Evolutionary conservation across 2,888 invertebrate species (phyloP).

Genomic region (Dinocampus coccinellae): DNA sequence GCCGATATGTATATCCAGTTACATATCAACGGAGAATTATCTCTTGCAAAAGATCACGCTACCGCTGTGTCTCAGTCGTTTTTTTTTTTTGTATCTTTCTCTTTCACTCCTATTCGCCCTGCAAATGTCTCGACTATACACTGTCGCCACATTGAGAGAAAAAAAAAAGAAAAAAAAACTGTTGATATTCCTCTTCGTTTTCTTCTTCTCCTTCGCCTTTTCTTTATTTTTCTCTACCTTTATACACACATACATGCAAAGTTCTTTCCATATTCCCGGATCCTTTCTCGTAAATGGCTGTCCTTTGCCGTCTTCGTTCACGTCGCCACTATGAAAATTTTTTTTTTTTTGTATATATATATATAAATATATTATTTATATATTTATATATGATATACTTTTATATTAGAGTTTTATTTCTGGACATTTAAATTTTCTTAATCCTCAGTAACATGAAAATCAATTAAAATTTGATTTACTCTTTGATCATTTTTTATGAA

Average conservation of each 20-base stretch:
- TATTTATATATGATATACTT: neutral
- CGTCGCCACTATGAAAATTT: neutral
- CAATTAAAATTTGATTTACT: too few relatives aligned
- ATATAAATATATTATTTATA: neutral
- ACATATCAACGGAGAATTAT: conserved; percentile 18
- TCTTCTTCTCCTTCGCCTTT: conserved; percentile 8
- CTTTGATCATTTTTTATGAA: too few relatives aligned
- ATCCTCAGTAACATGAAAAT: neutral
- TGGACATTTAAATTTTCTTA: neutral
- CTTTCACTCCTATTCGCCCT: neutral
- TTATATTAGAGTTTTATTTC: neutral
- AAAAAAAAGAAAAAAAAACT: neutral
- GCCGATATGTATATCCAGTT: conserved; percentile 18
- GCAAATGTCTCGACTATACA: neutral
- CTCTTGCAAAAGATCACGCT: conserved; percentile 31
- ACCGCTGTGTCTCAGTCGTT: conserved; percentile 41
- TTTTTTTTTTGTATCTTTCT: neutral
- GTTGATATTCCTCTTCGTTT: conserved; percentile 30
- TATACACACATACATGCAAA: conserved; percentile 14
- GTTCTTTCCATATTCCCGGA: conserved; percentile 49
- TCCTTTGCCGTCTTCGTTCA: conserved; percentile 31
- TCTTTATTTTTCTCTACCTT: neutral
- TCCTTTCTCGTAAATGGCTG: conserved; percentile 32
- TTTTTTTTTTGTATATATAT: neutral
- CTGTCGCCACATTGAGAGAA: neutral